These are phyloP conservation scores for Mystacides longicornis DNA, from an alignment of 2,888 invertebrate species.

Conservation along the genomic window DNA sequence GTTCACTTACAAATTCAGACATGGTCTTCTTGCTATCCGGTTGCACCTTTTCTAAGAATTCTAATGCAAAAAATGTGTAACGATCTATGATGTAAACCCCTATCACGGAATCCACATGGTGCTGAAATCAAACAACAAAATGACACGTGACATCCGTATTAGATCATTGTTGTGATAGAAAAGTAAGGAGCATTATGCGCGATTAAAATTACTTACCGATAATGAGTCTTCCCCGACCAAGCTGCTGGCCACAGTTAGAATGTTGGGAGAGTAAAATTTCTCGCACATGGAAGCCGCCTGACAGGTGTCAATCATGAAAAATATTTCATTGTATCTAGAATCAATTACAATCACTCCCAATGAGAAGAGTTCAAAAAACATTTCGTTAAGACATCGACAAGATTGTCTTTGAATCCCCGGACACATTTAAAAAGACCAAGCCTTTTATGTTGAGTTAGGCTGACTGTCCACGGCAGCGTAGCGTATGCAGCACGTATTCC, in stretches of 20 bases:
- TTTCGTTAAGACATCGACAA: no score
- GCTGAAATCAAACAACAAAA: conserved; percentile 53
- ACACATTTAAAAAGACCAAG: no score
- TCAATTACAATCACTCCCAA: no score
- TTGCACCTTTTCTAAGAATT: conserved; percentile 88
- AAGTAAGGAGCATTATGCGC: no score
- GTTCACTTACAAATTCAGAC: conserved; percentile 85
- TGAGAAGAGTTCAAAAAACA: no score
- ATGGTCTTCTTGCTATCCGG: conserved; percentile 83
- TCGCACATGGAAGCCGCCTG: conserved; percentile 99
- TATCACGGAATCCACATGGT: conserved; percentile 96
- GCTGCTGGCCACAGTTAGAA: conserved; percentile 94
- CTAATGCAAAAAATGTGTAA: conserved; percentile 94
- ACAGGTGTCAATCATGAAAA: conserved; percentile 98
- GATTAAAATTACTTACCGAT: conserved; percentile 57
- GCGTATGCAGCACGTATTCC: no score
- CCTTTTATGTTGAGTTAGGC: no score
- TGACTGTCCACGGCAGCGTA: no score
- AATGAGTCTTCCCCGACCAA: conserved; percentile 97
- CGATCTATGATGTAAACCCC: conserved; percentile 99
- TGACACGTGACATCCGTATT: no score
- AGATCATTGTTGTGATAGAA: no score
- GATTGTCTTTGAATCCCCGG: no score
- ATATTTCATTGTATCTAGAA: conserved; percentile 90
- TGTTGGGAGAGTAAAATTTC: conserved; percentile 96